These are phyloP conservation scores for Oreonectes daqikongensis DNA, from an alignment of 2,797 vertebrate species.

Conservation along the genomic window DNA sequence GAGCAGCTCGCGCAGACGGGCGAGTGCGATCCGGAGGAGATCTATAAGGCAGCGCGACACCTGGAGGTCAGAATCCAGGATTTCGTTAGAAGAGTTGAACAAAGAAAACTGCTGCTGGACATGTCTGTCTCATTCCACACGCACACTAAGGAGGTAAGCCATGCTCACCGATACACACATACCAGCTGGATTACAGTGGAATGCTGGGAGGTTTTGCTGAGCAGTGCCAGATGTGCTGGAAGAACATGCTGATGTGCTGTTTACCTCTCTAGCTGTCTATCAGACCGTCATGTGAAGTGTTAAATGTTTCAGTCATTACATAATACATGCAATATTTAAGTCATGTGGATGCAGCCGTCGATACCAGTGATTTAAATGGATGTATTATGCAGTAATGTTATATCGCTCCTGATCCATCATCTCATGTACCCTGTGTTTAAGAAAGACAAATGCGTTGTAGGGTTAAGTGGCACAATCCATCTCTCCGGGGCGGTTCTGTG, in stretches of 20 bases:
- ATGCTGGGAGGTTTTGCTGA: constrained; percentile 53
- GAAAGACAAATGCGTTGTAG: constrained; percentile 50
- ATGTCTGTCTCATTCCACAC: constrained; percentile 99
- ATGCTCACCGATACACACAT: constrained; percentile 42
- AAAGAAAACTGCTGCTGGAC: constrained; percentile 95
- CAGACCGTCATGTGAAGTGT: constrained; percentile 3
- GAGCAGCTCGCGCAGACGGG: constrained; percentile 97
- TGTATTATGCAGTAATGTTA: constrained; percentile 29
- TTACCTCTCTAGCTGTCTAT: constrained; percentile 27
- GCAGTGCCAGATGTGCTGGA: constrained; percentile 59
- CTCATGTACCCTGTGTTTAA: constrained; percentile 10
- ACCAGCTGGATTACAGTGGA: constrained; percentile 57
- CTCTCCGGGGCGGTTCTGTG: constrained; percentile 26
- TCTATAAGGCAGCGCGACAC: constrained; percentile 96
- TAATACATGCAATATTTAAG: constrained; percentile 7
- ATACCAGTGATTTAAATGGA: constrained; percentile 15
- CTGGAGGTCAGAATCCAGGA: constrained; percentile 98
- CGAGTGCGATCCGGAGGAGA: constrained; percentile 98
- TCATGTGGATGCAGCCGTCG: not conserved
- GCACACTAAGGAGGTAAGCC: constrained; percentile 95
- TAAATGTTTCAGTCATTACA: constrained; percentile 11
- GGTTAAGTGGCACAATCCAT: constrained; percentile 46
- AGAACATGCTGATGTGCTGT: constrained; percentile 3
- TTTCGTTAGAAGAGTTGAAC: constrained; percentile 94
- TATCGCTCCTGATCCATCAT: constrained; percentile 9